Conservation (phyloP, 1,140 invertebrate species). For the Pteromalus puparum region DNA sequence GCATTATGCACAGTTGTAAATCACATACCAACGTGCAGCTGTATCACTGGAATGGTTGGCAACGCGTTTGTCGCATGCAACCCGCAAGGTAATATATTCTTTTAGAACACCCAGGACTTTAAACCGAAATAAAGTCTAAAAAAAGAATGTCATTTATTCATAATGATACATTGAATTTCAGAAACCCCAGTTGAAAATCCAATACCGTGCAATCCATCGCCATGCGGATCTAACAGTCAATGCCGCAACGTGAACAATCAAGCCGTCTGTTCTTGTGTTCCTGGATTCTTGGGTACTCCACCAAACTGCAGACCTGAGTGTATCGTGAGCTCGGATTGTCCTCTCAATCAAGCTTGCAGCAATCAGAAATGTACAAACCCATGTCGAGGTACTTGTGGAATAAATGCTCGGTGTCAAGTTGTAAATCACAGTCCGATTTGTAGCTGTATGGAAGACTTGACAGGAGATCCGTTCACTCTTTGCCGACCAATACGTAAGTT, state of each 20-base stretch:
- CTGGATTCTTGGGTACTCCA: conserved; percentile 76
- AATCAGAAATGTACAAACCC: conserved; percentile 79
- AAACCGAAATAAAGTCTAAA: not conserved
- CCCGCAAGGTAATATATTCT: conserved; percentile 62
- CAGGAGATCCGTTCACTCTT: conserved; percentile 78
- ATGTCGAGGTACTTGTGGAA: conserved; percentile 79
- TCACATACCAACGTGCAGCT: conserved; percentile 76
- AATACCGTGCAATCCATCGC: conserved; percentile 78
- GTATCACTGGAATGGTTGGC: conserved; percentile 74
- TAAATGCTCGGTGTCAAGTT: conserved; percentile 77
- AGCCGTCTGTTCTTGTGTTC: conserved; percentile 78
- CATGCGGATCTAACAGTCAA: conserved; percentile 84
- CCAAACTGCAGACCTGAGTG: conserved; percentile 77
- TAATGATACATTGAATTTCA: conserved; percentile 2
- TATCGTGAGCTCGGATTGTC: conserved; percentile 78
- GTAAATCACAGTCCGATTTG: conserved; percentile 79
- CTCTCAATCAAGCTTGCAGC: conserved; percentile 76
- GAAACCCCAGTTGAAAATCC: conserved; percentile 42
- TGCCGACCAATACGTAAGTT: conserved; percentile 66
- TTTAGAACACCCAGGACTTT: not conserved
- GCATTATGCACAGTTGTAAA: conserved; percentile 75
- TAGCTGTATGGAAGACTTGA: conserved; percentile 75
- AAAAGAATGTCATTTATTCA: not conserved
- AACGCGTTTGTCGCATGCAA: conserved; percentile 74
- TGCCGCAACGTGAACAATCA: conserved; percentile 76